Base-by-base conservation (phyloP, 2,113 vertebrate genomes). In the Cacatua alba region DNA sequence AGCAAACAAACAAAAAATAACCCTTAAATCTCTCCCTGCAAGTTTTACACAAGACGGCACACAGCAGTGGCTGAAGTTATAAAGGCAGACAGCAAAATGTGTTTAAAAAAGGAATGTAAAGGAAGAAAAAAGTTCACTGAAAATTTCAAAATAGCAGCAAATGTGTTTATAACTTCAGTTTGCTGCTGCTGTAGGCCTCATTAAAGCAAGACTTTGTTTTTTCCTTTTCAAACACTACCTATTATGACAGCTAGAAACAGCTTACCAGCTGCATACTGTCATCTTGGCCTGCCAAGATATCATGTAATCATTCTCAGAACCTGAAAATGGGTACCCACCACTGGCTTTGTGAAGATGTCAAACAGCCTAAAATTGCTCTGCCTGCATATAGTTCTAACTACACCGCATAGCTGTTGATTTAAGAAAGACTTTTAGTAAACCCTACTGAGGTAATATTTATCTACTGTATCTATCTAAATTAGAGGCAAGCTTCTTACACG, bases 201-300 rank as follows among this genome's bases (percentile, higher is more conserved):
- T 93, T 88, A 94, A 94, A 96, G 94, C 63, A 65, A 89, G 51
- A 23, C 81, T 96, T 97, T 90, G 75, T 91, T 96, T 96, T 83
- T 92, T 72, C 28, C 37, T 94, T 97, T 96, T 97, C 96, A 97
- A 94, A 93, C 79, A 82, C 93, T 95, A 90, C 83, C 74, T 95
- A 86, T 96, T 96, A 97, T 96, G 96, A 97, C 97, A 97, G 94
- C 87, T 97, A 94, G 91, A 97, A 97, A 91, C 87, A 90, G 82
- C 84, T 95, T 95, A 96, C 79, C 88, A 94, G 95, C 95, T 97
- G 89, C 90, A 94, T 80, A 80, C 94, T 97, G 97, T 97, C 97
- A 95, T 95, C 86, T 89, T 51, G 44, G 71, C 81, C 88, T 96
- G 79, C 93, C 95, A 95, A 96, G 72, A 87, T 94, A 88, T 92